A percentile compares a stretch with the other conserved stretches of the same genome.
phyloP scores from a whole-genome alignment of 2,113 vertebrate species.

The Hiodon tergisus region DNA sequence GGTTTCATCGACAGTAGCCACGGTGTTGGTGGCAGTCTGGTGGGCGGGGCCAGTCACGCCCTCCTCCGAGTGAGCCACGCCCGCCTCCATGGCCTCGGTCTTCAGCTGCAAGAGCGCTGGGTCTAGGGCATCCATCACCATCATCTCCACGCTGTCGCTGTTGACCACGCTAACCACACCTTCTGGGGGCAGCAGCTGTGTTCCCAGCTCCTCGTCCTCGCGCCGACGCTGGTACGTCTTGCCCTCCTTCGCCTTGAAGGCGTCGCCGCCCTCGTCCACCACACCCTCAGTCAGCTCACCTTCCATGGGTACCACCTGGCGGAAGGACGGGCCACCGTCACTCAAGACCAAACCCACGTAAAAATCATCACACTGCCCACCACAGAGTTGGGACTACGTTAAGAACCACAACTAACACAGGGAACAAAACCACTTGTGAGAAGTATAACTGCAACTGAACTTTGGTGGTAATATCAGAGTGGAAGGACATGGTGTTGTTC shows the following conservation, averaged over 20 bases:
- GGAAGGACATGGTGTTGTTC: too few species aligned
- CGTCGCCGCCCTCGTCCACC: constrained; percentile 78
- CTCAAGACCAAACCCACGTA: constrained; percentile 24
- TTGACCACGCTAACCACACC: constrained; percentile 72
- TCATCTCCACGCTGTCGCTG: constrained; percentile 84
- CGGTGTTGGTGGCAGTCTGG: constrained; percentile 69
- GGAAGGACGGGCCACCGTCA: too few species aligned
- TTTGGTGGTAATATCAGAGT: too few species aligned
- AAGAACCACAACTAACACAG: too few species aligned
- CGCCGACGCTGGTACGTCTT: constrained; percentile 80
- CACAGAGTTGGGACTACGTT: too few species aligned
- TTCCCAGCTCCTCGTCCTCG: constrained; percentile 75
- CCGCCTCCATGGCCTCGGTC: constrained; percentile 84
- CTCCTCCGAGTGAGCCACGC: constrained; percentile 52
- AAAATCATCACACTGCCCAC: too few species aligned
- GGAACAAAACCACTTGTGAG: too few species aligned
- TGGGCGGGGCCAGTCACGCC: constrained; percentile 54
- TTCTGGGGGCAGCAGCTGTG: constrained; percentile 37
- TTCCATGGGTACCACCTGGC: constrained; percentile 73
- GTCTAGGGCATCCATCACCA: constrained; percentile 91
- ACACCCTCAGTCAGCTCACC: constrained; percentile 76
- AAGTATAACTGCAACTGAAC: too few species aligned
- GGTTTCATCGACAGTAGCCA: constrained; percentile 80
- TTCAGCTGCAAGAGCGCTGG: constrained; percentile 92
- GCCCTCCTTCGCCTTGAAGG: constrained; percentile 84